A percentile compares a stretch with the other conserved stretches of the same genome.
Evolutionary conservation across 2,888 invertebrate genomes (phyloP).

Genomic region (Odontocerum albicorne): DNA sequence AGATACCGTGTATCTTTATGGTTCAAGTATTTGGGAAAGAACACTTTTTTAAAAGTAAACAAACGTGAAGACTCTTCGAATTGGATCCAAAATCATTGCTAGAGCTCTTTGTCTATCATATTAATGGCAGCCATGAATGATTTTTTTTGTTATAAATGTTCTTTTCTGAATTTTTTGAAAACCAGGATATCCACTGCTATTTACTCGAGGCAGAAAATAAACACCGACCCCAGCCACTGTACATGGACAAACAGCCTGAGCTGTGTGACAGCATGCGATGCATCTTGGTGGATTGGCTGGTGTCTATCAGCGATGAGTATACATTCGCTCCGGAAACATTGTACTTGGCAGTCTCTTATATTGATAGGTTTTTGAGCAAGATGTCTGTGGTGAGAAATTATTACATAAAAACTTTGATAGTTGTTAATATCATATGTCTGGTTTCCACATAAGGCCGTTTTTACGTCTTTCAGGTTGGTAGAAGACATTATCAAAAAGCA

Average conservation of each 20-base stretch:
- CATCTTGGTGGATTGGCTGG: slow-evolving; percentile 45
- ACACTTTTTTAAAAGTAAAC: too few species aligned
- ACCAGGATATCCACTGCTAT: slow-evolving; percentile 41
- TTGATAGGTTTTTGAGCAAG: slow-evolving; percentile 44
- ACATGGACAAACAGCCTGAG: slow-evolving; percentile 44
- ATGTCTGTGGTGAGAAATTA: slow-evolving; percentile 44
- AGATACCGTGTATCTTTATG: too few species aligned
- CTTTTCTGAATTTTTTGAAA: slow-evolving; percentile 9
- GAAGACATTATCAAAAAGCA: too few species aligned
- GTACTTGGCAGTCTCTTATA: slow-evolving; percentile 43
- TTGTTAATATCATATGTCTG: too few species aligned
- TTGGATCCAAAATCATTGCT: too few species aligned
- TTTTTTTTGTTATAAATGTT: neutral
- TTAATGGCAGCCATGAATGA: neutral
- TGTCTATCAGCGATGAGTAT: slow-evolving; percentile 44
- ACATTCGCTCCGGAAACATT: slow-evolving; percentile 43
- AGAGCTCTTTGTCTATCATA: too few species aligned
- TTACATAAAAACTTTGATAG: too few species aligned
- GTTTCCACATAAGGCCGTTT: too few species aligned
- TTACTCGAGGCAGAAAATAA: slow-evolving; percentile 38
- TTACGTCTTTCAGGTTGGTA: too few species aligned
- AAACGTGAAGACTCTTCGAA: too few species aligned
- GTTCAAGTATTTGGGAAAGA: too few species aligned
- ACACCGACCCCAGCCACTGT: slow-evolving; percentile 40
- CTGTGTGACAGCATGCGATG: slow-evolving; percentile 42